Evolutionary conservation across 2,797 vertebrate species (phyloP).

Genomic region (Acanthis flammea): DNA sequence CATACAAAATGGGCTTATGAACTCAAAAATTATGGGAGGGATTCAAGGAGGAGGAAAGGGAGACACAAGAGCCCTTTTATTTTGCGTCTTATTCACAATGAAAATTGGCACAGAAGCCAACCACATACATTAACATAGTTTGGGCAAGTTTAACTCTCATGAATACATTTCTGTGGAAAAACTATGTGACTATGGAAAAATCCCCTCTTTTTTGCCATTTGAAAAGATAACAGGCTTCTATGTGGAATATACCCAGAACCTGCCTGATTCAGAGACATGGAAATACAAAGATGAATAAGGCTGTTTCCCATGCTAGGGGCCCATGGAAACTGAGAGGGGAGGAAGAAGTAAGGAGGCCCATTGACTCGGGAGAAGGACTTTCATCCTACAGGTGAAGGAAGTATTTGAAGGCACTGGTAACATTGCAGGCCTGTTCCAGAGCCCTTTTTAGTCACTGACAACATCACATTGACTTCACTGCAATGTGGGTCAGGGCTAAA

Average conservation of each 20-base stretch:
- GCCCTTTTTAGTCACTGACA: constrained; percentile 30
- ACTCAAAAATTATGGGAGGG: constrained; percentile 70
- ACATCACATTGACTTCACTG: constrained; percentile 20
- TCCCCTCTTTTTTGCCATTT: constrained; percentile 73
- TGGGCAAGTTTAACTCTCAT: constrained; percentile 76
- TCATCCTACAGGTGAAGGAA: constrained; percentile 59
- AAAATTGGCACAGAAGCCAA: constrained; percentile 76
- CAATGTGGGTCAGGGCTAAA: constrained; percentile 8
- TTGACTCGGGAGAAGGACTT: constrained; percentile 35
- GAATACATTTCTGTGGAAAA: constrained; percentile 82
- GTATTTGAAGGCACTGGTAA: constrained; percentile 35
- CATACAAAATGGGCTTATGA: constrained; percentile 74
- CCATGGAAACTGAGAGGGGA: constrained; percentile 62
- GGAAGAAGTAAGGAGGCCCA: constrained; percentile 51
- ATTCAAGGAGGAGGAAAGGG: constrained; percentile 51
- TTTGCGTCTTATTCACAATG: constrained; percentile 77
- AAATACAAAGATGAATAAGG: constrained; percentile 70
- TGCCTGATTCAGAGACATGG: constrained; percentile 67
- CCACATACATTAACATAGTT: constrained; percentile 80
- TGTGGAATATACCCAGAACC: constrained; percentile 69
- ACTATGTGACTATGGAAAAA: constrained; percentile 79
- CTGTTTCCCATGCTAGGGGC: constrained; percentile 62
- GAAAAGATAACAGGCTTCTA: constrained; percentile 74
- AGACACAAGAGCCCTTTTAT: constrained; percentile 78
- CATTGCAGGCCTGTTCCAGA: constrained; percentile 51